Conservation (phyloP, 2,113 vertebrate species). For the Ellobius talpinus region DNA sequence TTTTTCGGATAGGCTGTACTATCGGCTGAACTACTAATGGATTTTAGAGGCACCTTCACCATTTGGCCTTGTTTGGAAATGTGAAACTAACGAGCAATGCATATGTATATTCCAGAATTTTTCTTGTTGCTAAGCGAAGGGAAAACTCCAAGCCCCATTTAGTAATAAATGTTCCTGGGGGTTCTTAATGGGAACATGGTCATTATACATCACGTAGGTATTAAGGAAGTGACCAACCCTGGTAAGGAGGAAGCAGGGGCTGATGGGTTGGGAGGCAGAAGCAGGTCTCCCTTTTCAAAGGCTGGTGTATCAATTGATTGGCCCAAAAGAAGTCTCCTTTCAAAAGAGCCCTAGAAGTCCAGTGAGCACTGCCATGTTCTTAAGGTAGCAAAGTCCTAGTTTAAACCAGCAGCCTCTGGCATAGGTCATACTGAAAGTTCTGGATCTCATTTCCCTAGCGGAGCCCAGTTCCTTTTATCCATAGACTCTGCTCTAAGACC, state of each 20-base stretch:
- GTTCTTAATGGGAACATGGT: not conserved
- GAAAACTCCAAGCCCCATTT: not conserved
- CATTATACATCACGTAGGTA: not conserved
- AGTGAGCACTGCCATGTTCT: too few relatives aligned
- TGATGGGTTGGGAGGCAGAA: not conserved
- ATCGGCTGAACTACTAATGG: not conserved
- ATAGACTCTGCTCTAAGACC: not conserved
- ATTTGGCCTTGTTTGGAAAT: not conserved
- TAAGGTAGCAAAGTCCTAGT: not conserved
- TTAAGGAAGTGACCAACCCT: slow-evolving; percentile 7
- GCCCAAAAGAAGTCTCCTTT: not conserved
- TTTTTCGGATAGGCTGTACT: not conserved
- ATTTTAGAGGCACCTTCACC: not conserved
- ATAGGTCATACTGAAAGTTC: not conserved
- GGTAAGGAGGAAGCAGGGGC: not conserved
- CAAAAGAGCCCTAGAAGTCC: not conserved
- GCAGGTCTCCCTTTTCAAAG: not conserved
- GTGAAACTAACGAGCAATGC: not conserved
- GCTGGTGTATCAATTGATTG: not conserved
- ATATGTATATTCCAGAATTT: not conserved
- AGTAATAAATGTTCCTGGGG: not conserved
- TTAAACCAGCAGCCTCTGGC: not conserved
- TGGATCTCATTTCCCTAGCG: not conserved
- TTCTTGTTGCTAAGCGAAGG: not conserved
- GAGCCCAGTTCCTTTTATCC: too few relatives aligned